Percentiles rank a stretch among this genome's conserved stretches.
phyloP scores from a whole-genome alignment of 2,113 vertebrate species.

The Barbus barbus region DNA sequence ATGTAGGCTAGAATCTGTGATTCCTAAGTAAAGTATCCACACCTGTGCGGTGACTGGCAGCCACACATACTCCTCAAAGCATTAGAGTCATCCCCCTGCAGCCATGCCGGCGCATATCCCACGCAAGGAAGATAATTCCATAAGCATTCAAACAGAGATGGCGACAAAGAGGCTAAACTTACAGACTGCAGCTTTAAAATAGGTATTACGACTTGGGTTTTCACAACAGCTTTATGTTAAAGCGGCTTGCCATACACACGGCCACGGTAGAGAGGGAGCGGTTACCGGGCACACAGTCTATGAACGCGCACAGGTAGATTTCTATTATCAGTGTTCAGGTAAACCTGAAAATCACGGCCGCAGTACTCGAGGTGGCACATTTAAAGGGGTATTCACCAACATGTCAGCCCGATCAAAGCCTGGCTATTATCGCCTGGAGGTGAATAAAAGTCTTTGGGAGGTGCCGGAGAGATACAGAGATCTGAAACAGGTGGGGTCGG shows the following conservation, averaged over 20 bases:
- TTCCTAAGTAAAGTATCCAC: no score
- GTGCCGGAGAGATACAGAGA: conserved; percentile 88
- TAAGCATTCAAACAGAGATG: no score
- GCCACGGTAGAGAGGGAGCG: background rate
- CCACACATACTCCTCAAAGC: no score
- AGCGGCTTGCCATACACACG: background rate
- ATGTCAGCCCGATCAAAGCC: conserved; percentile 73
- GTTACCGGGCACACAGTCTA: background rate
- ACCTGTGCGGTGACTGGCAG: no score
- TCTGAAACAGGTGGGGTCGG: conserved; percentile 87
- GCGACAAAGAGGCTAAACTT: no score
- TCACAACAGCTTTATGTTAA: no score
- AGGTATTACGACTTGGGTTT: no score
- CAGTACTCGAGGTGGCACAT: background rate
- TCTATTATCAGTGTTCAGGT: conserved; percentile 14
- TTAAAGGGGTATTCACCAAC: background rate
- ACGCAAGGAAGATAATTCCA: no score
- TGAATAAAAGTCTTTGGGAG: conserved; percentile 90
- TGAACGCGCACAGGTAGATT: conserved; percentile 41
- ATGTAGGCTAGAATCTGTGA: no score
- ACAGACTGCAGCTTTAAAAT: no score
- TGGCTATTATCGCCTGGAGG: conserved; percentile 86
- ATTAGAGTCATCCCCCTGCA: no score
- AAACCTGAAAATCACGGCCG: background rate
- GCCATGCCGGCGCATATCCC: no score